A percentile compares a stretch with the other conserved stretches of the same genome.
These are phyloP conservation scores for Ahaetulla prasina DNA, from an alignment of 2,113 vertebrate species.

Conservation along the genomic window DNA sequence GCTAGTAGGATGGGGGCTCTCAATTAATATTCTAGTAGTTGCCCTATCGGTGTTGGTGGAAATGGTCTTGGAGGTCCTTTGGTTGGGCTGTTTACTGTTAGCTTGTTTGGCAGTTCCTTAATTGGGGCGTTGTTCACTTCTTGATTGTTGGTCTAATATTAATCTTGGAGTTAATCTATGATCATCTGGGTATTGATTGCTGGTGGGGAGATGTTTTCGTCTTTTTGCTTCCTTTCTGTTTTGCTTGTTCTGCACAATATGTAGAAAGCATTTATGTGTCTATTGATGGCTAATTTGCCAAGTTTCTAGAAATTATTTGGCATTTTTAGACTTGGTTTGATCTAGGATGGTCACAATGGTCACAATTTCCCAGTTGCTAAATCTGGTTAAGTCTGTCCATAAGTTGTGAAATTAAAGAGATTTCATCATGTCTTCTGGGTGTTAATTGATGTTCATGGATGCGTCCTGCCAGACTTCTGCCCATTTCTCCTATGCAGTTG, in stretches of 20 bases:
- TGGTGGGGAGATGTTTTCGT: not conserved
- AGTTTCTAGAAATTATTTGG: not conserved
- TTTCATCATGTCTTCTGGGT: not conserved
- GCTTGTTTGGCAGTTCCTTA: not conserved
- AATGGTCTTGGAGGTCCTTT: not conserved
- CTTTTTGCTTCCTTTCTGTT: not conserved
- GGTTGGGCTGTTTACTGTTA: not conserved
- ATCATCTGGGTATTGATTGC: not conserved
- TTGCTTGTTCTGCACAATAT: not conserved
- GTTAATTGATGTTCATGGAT: not conserved
- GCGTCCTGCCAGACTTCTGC: not conserved
- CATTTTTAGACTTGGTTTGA: not conserved
- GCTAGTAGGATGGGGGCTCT: not conserved
- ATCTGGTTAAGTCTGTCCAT: not conserved
- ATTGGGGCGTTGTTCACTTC: not conserved
- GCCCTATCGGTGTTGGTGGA: not conserved
- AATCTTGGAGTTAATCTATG: not conserved
- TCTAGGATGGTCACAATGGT: not conserved
- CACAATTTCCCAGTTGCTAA: not conserved
- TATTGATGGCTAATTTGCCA: not conserved
- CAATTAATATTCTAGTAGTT: not conserved
- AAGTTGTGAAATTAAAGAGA: not conserved
- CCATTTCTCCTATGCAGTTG: not conserved
- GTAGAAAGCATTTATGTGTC: not conserved
- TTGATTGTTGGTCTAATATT: not conserved